Conservation (phyloP, 2,113 vertebrate genomes). For the Ceyx cyanopectus region DNA sequence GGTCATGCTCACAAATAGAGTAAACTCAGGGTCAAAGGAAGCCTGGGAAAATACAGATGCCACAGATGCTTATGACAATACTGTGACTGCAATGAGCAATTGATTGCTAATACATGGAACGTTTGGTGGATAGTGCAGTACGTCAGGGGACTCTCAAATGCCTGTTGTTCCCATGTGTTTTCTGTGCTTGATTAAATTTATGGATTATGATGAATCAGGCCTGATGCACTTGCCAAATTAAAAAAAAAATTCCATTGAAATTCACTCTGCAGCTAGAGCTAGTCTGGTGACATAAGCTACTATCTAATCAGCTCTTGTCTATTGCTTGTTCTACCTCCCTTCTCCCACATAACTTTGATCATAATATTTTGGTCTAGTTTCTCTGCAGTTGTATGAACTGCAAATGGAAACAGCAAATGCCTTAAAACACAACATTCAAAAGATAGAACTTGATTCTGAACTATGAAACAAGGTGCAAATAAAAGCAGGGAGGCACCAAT, state of each 20-base stretch:
- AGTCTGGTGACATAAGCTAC: background rate
- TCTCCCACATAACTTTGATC: background rate
- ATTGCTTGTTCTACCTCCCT: slow-evolving; percentile 5
- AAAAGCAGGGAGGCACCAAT: background rate
- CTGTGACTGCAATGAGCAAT: background rate
- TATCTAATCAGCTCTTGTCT: slow-evolving; percentile 43
- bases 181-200: background rate
- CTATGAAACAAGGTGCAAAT: background rate
- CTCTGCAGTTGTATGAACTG: background rate
- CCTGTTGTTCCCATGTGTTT: background rate
- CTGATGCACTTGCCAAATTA: background rate
- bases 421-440: background rate
- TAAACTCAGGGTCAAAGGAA: background rate
- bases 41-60: background rate
- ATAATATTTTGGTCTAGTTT: slow-evolving; percentile 42
- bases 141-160: background rate
- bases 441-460: background rate
- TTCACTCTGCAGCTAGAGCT: background rate
- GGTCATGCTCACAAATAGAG: rapidly evolving
- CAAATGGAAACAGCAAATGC: slow-evolving; percentile 28
- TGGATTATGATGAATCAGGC: background rate
- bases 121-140: background rate
- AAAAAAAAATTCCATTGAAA: background rate
- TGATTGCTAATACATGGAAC: background rate
- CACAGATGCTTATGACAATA: background rate